A percentile compares a stretch with the other conserved stretches of the same genome.
Evolutionary conservation across 2,113 vertebrate genomes (phyloP).

Genomic region (Pyxicephalus adspersus): DNA sequence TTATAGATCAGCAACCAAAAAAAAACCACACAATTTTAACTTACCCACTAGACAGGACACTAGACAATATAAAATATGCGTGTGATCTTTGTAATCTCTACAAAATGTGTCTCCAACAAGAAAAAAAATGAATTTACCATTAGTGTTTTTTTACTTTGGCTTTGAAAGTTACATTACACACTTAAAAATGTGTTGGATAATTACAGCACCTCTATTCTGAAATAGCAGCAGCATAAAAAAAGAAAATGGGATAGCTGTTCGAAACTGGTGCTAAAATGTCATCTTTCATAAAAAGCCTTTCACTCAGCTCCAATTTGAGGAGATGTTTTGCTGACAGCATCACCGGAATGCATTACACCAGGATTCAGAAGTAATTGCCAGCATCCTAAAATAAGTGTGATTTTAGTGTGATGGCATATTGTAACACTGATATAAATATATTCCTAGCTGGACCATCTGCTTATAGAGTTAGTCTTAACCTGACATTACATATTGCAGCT

Average conservation of each 20-base stretch:
- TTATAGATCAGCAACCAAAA: too few species aligned
- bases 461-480: constrained; percentile 19
- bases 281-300: constrained; percentile 44
- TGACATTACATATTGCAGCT: constrained; percentile 26
- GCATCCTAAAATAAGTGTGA: constrained; percentile 41
- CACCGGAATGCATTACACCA: constrained; percentile 41
- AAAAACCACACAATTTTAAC: too few species aligned
- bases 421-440: constrained; percentile 15
- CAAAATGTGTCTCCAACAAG: constrained; percentile 1
- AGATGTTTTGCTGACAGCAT: constrained; percentile 25
- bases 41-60: not conserved
- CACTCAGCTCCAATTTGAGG: constrained; percentile 37
- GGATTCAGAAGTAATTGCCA: constrained; percentile 49
- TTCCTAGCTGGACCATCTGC: constrained; percentile 21
- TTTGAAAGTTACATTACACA: constrained; percentile 18
- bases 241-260: constrained; percentile 13
- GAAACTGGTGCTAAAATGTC: constrained; percentile 38
- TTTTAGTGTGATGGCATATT: constrained; percentile 8
- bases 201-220: constrained; percentile 28
- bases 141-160: not conserved
- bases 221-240: constrained; percentile 12
- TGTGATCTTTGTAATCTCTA: not conserved
- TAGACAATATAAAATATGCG: not conserved
- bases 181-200: constrained; percentile 16
- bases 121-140: constrained; percentile 6